Evolutionary conservation across 1,140 invertebrate genomes (phyloP).

Genomic region (Thaumatotibia leucotreta): DNA sequence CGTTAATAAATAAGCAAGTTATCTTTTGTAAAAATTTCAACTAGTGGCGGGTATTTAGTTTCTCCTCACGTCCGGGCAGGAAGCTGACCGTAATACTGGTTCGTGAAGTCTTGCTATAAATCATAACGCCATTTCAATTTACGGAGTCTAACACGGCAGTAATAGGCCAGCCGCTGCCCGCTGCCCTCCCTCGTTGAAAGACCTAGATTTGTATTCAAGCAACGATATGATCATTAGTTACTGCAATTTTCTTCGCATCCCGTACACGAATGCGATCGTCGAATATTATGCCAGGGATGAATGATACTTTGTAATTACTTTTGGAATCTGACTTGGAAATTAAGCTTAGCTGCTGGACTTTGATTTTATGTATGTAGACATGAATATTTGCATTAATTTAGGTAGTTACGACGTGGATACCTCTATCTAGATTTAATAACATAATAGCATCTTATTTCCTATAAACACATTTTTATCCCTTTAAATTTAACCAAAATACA

Average conservation of each 20-base stretch:
- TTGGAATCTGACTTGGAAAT: conserved; percentile 35
- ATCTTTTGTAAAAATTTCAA: conserved; percentile 10
- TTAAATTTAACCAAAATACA: not conserved
- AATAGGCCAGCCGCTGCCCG: conserved; percentile 51
- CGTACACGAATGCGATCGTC: conserved; percentile 49
- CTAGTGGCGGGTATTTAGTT: conserved; percentile 35
- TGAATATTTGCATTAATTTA: too few relatives aligned
- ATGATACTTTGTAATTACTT: conserved; percentile 58
- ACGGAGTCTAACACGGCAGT: conserved; percentile 50
- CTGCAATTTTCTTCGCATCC: conserved; percentile 64
- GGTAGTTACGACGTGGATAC: too few relatives aligned
- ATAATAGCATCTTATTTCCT: not conserved
- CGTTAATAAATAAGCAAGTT: not conserved
- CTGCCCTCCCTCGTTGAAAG: conserved; percentile 44
- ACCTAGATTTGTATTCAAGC: conserved; percentile 67
- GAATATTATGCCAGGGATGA: conserved; percentile 45
- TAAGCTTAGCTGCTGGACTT: conserved; percentile 32
- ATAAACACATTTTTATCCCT: not conserved
- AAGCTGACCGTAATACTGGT: conserved; percentile 61
- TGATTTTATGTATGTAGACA: conserved; percentile 29
- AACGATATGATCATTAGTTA: conserved; percentile 70
- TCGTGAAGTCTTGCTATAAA: conserved; percentile 64
- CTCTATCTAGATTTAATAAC: not conserved
- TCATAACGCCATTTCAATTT: conserved; percentile 71
- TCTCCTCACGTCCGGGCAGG: conserved; percentile 53